phyloP scores from a whole-genome alignment of 1,140 invertebrate species.

The Drosophila ambigua region DNA sequence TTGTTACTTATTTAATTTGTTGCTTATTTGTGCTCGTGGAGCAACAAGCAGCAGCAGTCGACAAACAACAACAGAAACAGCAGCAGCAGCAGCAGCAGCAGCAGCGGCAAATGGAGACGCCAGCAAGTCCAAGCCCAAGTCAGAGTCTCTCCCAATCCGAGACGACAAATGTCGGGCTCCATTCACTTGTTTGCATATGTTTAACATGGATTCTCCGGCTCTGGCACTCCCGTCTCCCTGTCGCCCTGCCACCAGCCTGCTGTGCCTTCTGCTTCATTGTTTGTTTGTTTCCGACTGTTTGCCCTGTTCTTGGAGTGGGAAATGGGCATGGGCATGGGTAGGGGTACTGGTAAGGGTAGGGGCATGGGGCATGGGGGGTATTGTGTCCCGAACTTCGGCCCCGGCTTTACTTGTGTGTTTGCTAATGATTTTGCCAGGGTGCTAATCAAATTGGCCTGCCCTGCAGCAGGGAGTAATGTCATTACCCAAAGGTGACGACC shows the following conservation, averaged over 20 bases:
- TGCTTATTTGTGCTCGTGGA: slow-evolving; percentile 65
- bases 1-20: slow-evolving; percentile 82
- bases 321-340: too few species aligned
- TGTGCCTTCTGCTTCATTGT: slow-evolving; percentile 17
- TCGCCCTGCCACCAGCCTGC: neutral
- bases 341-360: neutral
- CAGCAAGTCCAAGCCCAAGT: slow-evolving; percentile 16
- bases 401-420: slow-evolving; percentile 34
- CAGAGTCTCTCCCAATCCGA: slow-evolving; percentile 10
- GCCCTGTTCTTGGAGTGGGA: slow-evolving; percentile 9
- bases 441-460: slow-evolving; percentile 73
- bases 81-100: too few species aligned
- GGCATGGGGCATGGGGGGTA: neutral
- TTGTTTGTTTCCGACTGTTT: slow-evolving; percentile 53
- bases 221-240: neutral
- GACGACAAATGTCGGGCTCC: slow-evolving; percentile 40
- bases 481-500: slow-evolving; percentile 38
- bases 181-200: slow-evolving; percentile 76
- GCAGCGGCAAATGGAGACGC: too few species aligned
- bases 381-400: slow-evolving; percentile 21
- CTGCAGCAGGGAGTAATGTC: slow-evolving; percentile 51
- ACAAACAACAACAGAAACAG: too few species aligned
- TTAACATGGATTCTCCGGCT: slow-evolving; percentile 52
- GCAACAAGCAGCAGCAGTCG: slow-evolving; percentile 37
- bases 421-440: slow-evolving; percentile 74